phyloP scores from a whole-genome alignment of 2,797 vertebrate species.

The Cephalopachus bancanus region DNA sequence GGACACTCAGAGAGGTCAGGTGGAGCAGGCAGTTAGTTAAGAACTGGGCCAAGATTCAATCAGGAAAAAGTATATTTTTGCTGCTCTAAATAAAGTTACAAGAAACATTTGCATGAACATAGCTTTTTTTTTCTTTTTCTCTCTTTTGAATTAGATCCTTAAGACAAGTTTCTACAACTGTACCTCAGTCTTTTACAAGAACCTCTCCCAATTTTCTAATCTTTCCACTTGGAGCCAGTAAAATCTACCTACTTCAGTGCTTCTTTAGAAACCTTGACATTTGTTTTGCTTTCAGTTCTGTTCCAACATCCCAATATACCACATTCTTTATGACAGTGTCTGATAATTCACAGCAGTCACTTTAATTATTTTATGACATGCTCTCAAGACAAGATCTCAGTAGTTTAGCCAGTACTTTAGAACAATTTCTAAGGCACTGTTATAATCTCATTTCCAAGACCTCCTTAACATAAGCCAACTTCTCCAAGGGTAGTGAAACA shows the following conservation, averaged over 20 bases:
- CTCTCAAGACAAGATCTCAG: constrained; percentile 37
- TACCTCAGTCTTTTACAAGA: neutral
- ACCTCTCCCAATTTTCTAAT: neutral
- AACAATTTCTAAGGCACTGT: constrained; percentile 43
- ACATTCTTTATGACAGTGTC: constrained; percentile 10
- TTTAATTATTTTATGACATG: constrained; percentile 45
- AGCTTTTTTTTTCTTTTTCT: neutral
- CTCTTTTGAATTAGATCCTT: constrained; percentile 28
- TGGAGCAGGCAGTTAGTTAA: neutral
- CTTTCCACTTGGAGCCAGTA: neutral
- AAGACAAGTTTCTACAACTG: neutral
- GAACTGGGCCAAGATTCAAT: neutral
- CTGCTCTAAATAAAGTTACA: constrained; percentile 15
- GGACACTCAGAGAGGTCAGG: neutral
- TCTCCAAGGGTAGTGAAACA: constrained; percentile 41
- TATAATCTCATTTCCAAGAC: constrained; percentile 58
- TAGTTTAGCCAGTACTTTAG: constrained; percentile 40
- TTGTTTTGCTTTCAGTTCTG: constrained; percentile 57
- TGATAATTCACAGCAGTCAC: constrained; percentile 48
- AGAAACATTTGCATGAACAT: constrained; percentile 37
- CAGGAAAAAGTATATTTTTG: neutral
- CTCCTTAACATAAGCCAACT: constrained; percentile 22
- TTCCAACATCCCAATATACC: constrained; percentile 2
- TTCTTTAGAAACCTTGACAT: neutral
- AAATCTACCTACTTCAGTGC: neutral